Percentiles rank a stretch among this genome's conserved stretches.
phyloP scores from a whole-genome alignment of 2,797 vertebrate genomes.

The Liparis tanakae region DNA sequence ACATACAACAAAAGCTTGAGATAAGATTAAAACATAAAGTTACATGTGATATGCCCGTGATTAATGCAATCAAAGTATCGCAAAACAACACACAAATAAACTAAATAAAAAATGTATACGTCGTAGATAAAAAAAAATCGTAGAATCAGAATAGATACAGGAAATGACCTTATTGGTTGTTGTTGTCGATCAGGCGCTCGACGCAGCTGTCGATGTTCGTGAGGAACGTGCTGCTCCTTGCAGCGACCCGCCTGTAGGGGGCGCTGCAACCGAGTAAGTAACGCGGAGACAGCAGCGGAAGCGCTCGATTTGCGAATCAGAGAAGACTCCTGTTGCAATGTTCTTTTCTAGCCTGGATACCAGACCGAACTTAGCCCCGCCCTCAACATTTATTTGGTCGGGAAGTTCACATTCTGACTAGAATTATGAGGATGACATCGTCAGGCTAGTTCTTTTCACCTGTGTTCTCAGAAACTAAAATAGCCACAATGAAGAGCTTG shows the following conservation, averaged over 20 bases:
- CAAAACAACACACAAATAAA: not conserved
- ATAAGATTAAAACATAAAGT: not conserved
- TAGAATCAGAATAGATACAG: not conserved
- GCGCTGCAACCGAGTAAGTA: constrained; percentile 30
- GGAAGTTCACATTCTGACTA: too few species aligned
- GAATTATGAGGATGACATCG: too few species aligned
- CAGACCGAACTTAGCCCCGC: too few species aligned
- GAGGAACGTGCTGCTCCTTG: constrained; percentile 16
- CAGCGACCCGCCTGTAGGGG: constrained; percentile 21
- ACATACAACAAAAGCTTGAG: not conserved
- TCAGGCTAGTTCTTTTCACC: not conserved
- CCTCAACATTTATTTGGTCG: too few species aligned
- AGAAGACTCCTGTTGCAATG: not conserved
- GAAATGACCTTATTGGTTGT: not conserved
- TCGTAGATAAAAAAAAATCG: not conserved
- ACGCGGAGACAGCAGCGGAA: not conserved
- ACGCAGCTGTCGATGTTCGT: not conserved
- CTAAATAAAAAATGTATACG: not conserved
- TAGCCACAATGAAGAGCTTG: not conserved
- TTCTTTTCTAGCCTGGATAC: too few species aligned
- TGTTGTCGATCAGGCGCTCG: not conserved
- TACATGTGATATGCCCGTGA: not conserved
- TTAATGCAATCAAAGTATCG: not conserved
- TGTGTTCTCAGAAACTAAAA: not conserved
- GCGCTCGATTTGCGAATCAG: constrained; percentile 37